A percentile compares a stretch with the other conserved stretches of the same genome.
Conservation (phyloP, 92 coral and sea anemone genomes). For the Parazoanthus darwini region DNA sequence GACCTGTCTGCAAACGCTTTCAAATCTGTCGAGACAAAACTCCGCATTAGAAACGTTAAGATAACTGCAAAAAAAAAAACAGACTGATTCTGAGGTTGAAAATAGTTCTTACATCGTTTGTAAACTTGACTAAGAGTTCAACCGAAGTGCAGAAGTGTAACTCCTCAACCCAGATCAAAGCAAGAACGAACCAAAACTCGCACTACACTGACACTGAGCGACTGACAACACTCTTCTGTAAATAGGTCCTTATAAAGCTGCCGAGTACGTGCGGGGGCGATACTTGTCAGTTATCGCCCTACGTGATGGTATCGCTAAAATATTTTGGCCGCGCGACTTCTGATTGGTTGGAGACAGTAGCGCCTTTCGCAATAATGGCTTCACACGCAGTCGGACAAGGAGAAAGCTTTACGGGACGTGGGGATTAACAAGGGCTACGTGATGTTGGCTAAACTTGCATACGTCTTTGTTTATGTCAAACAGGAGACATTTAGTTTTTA, state of each 20-base stretch:
- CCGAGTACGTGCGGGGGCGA: slow-evolving; percentile 30
- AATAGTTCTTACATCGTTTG: slow-evolving; percentile 18
- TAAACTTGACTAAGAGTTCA: slow-evolving; percentile 6
- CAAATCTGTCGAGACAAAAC: slow-evolving; percentile 6
- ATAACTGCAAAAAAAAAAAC: background rate
- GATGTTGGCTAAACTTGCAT: background rate
- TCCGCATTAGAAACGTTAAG: background rate
- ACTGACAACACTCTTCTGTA: background rate
- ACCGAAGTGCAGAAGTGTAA: background rate
- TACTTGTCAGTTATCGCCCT: slow-evolving; percentile 32
- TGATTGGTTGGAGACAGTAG: background rate
- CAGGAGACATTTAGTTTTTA: background rate
- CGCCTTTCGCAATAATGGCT: slow-evolving; percentile 29
- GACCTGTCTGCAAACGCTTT: slow-evolving; percentile 18
- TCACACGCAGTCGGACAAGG: background rate
- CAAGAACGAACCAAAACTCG: background rate
- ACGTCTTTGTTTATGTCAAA: background rate
- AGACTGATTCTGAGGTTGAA: background rate
- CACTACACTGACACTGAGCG: background rate
- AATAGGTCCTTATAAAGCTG: slow-evolving; percentile 9
- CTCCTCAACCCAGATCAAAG: slow-evolving; percentile 26
- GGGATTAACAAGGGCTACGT: background rate
- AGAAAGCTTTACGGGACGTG: background rate
- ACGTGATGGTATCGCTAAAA: slow-evolving; percentile 14
- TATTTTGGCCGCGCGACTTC: background rate